These are phyloP conservation scores for Cydia fagiglandana DNA, from an alignment of 1,140 invertebrate genomes.

Conservation along the genomic window DNA sequence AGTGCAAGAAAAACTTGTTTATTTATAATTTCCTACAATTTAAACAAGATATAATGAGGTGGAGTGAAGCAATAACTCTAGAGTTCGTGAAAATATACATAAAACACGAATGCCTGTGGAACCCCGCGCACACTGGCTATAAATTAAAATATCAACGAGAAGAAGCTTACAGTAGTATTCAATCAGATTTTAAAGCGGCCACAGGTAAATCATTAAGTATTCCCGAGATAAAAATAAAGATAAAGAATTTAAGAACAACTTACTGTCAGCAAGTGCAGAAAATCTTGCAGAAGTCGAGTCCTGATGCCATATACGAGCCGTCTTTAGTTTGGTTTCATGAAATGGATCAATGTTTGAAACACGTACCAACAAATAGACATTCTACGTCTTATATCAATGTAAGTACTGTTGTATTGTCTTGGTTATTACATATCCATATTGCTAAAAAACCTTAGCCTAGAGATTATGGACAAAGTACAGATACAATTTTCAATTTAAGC, in stretches of 20 bases:
- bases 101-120: conserved; percentile 76
- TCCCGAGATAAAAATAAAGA: conserved; percentile 75
- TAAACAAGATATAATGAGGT: conserved; percentile 56
- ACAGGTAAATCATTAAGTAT: conserved; percentile 59
- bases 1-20: neutral
- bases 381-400: conserved; percentile 40
- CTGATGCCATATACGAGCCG: conserved; percentile 68
- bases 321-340: conserved; percentile 71
- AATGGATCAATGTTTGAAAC: conserved; percentile 72
- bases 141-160: conserved; percentile 67
- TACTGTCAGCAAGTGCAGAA: conserved; percentile 76
- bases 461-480: neutral
- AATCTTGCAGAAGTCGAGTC: conserved; percentile 70
- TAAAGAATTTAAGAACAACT: conserved; percentile 75
- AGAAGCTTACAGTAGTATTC: conserved; percentile 63
- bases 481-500: neutral
- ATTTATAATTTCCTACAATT: neutral
- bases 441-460: too few relatives aligned
- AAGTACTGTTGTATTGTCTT: conserved; percentile 35
- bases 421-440: neutral
- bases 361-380: conserved; percentile 56
- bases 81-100: conserved; percentile 77
- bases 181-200: conserved; percentile 61
- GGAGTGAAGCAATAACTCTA: conserved; percentile 70
- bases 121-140: conserved; percentile 67